A percentile compares a stretch with the other conserved stretches of the same genome.
Evolutionary conservation across 2,797 vertebrate genomes (phyloP).

Genomic region (Lithobates pipiens): DNA sequence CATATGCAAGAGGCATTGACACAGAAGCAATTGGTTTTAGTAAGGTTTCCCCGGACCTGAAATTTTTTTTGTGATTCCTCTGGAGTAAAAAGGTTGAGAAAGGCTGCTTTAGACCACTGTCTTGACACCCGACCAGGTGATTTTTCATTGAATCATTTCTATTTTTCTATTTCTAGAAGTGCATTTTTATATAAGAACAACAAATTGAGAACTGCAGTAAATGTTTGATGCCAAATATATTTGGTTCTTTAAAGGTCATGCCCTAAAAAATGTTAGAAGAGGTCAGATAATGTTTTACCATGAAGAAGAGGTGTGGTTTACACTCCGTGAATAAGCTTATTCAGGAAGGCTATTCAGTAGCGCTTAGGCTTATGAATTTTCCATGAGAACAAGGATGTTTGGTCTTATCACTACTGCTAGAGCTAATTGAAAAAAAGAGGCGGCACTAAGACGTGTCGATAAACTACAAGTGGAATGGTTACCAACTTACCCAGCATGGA

Average conservation of each 20-base stretch:
- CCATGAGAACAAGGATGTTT: conserved; percentile 61
- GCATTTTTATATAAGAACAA: no score
- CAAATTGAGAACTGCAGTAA: neutral
- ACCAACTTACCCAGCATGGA: conserved; percentile 9
- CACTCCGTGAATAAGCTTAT: conserved; percentile 57
- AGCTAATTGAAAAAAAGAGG: conserved; percentile 58
- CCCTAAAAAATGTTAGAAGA: conserved; percentile 15
- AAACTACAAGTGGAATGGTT: neutral
- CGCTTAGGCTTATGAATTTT: conserved; percentile 56
- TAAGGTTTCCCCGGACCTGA: no score
- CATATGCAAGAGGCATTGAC: no score
- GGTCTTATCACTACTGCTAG: conserved; percentile 53
- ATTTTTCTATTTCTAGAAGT: no score
- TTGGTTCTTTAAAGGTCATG: conserved; percentile 26
- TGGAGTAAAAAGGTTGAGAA: no score
- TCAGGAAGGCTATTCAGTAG: conserved; percentile 53
- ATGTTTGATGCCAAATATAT: neutral
- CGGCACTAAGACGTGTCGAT: conserved; percentile 39
- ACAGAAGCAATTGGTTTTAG: no score
- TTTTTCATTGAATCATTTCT: no score
- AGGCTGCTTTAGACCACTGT: no score
- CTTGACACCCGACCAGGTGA: no score
- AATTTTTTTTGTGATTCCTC: no score
- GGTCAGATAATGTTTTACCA: conserved; percentile 42
- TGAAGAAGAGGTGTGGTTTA: conserved; percentile 54